phyloP scores from a whole-genome alignment of 2,113 vertebrate genomes.

The Cavia porcellus region DNA sequence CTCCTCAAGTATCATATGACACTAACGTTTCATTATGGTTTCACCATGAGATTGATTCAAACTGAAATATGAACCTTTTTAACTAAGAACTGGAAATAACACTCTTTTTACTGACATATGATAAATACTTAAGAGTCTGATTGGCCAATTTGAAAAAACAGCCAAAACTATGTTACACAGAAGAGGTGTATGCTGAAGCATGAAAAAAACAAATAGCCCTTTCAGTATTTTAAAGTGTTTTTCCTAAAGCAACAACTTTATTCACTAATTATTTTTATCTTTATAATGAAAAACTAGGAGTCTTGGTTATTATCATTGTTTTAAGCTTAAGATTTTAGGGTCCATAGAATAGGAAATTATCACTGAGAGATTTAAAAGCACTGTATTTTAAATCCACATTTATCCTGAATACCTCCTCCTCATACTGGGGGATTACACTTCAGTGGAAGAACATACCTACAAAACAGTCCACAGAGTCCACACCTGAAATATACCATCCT shows the following conservation, averaged over 20 bases:
- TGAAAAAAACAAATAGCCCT: background rate
- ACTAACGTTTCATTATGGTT: too few species aligned
- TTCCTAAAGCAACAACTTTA: conserved; percentile 11
- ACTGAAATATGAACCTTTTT: conserved; percentile 49
- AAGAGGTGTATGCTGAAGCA: background rate
- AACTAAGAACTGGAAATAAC: background rate
- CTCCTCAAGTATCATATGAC: background rate
- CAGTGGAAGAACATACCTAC: background rate
- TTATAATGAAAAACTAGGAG: background rate
- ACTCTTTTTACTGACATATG: background rate
- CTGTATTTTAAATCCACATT: background rate
- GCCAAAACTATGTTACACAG: background rate
- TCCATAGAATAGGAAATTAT: conserved; percentile 34
- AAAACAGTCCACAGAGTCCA: background rate
- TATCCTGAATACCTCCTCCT: conserved; percentile 25
- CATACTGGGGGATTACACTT: background rate
- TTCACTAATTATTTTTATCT: conserved; percentile 1
- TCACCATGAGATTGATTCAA: background rate
- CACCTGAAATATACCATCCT: background rate
- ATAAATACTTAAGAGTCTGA: conserved; percentile 4
- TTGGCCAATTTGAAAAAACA: background rate
- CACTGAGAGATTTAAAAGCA: conserved; percentile 39
- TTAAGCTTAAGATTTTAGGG: conserved; percentile 44
- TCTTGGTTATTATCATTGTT: conserved; percentile 1
- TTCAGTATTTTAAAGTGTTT: background rate